Conservation (phyloP, 2,113 vertebrate species). For the Strix aluco region DNA sequence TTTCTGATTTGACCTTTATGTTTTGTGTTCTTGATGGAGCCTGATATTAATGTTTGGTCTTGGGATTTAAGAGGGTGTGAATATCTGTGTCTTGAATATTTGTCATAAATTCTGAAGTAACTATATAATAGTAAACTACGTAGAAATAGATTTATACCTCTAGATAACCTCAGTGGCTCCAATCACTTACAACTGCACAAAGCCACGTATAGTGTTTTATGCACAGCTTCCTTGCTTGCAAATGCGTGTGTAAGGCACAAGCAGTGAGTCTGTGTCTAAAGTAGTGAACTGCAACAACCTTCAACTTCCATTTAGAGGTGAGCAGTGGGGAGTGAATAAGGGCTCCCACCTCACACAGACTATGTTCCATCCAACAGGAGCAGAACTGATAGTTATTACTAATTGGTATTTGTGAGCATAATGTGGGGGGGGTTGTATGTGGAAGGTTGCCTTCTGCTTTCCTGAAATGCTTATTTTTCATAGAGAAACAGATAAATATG, state of each 20-base stretch:
- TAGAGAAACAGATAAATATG: not conserved
- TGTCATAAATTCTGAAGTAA: not conserved
- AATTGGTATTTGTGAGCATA: not conserved
- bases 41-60: not conserved
- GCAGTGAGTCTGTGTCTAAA: not conserved
- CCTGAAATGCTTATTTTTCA: not conserved
- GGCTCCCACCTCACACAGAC: not conserved
- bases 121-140: not conserved
- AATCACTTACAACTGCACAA: not conserved
- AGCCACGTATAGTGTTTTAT: not conserved
- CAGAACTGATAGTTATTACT: not conserved
- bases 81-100: not conserved
- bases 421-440: fast-evolving
- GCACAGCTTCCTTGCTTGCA: not conserved
- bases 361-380: not conserved
- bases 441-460: not conserved
- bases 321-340: not conserved
- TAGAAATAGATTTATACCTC: not conserved
- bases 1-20: not conserved
- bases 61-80: not conserved
- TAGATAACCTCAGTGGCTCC: not conserved
- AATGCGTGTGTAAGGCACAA: not conserved
- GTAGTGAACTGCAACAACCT: not conserved
- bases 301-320: not conserved
- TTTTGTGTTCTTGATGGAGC: not conserved